Percentiles rank a stretch among this genome's conserved stretches.
Conservation (phyloP, 2,113 vertebrate genomes). For the Spilogale gracilis region DNA sequence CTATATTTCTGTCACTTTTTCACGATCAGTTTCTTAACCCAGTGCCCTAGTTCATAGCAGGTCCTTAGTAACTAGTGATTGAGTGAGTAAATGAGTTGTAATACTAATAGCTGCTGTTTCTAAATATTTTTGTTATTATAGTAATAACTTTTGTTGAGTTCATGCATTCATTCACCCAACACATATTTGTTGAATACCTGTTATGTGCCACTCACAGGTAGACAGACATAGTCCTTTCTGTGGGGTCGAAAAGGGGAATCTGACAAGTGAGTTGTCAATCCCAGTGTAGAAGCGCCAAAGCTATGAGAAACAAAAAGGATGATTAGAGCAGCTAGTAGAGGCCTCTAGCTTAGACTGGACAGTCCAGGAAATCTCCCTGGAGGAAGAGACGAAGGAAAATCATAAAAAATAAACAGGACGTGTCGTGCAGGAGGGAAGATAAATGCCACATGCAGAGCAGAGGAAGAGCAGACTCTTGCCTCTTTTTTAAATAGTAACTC, state of each 20-base stretch:
- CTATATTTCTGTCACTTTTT: slow-evolving; percentile 49
- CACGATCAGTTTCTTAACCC: background rate
- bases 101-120: background rate
- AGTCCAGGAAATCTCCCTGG: background rate
- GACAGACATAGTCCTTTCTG: background rate
- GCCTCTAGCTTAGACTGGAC: background rate
- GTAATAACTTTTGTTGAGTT: background rate
- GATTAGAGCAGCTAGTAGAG: background rate
- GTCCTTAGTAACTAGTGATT: background rate
- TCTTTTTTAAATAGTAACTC: background rate
- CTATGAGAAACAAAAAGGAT: background rate
- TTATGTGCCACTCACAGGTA: background rate
- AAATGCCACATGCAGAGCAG: background rate
- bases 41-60: background rate
- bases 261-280: background rate
- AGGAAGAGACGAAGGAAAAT: background rate
- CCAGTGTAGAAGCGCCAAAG: background rate
- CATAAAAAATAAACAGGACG: background rate
- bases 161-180: background rate
- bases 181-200: background rate
- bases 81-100: background rate
- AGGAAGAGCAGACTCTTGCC: background rate
- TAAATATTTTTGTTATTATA: slow-evolving; percentile 22
- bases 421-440: background rate
- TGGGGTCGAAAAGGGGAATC: background rate